Base-by-base conservation (phyloP, 2,113 vertebrate species). In the Haemorhous mexicanus region DNA sequence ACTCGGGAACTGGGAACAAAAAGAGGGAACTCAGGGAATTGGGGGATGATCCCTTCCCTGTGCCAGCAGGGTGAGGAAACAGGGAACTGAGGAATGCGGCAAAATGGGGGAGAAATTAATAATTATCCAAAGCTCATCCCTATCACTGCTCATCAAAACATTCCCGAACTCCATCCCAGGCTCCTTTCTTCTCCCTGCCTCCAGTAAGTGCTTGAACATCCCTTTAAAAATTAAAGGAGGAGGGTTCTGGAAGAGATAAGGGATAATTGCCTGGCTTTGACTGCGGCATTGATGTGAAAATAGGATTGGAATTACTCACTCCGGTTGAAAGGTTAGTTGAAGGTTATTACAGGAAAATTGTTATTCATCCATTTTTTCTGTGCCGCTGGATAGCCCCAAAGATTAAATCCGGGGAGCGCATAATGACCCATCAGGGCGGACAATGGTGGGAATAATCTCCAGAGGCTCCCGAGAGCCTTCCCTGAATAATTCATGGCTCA, bases 401-500 rank as follows among this genome's bases (percentile, higher is more conserved):
- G 98, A 98, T 98, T 98, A 99, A 98, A 98, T 98, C 98, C 98
- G 98, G 98, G 98, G 98, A 98, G 98, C 97, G 98, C 98, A 98
- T 99, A 99, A 99, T 99, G 98, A 98, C 98, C 99, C 99, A 98
- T 99, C 99, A 99, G 98, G 97, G 98, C 98, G 98, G 99, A 99
- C 99, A 99, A 99, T 99, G 98, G 98, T 98, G 98, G 97, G 96
- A 97, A 97, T 98, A 98, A 97, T 98, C 99, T 98, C 98, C 90
- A 84, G 99, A 98, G 99, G 98, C 98, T 98, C 98, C 96, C 97
- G 97, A 97, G 98, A 97, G 97, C 89, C 79, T 91, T 97, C 85
- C 97, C 97, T 99, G 99, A 99, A 99, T 99, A 99, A 99, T 99
- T 99, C 99, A 99, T 99, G 98, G 97, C 97, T 97, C 97, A 84